phyloP scores from a whole-genome alignment of 2,888 invertebrate species.

The Endomychus coccineus region DNA sequence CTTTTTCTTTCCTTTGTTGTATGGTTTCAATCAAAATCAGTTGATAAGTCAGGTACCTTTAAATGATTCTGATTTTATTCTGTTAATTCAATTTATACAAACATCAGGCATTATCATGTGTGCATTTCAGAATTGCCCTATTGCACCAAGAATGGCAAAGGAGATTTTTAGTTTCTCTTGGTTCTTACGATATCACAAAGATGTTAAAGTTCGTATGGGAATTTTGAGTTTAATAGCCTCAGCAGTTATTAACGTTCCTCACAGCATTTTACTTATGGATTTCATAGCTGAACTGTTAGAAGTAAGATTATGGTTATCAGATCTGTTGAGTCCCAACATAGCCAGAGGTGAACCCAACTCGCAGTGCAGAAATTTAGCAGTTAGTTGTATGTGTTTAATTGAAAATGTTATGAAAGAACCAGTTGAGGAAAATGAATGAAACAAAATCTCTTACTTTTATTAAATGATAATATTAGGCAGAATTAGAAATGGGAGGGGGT shows the following conservation, averaged over 20 bases:
- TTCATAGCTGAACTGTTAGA: slow-evolving; percentile 58
- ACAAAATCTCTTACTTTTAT: no score
- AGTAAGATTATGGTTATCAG: slow-evolving; percentile 59
- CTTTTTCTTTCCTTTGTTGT: slow-evolving; percentile 77
- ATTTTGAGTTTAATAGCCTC: slow-evolving; percentile 62
- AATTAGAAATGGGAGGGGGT: no score
- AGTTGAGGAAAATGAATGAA: no score
- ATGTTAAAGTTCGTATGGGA: slow-evolving; percentile 58
- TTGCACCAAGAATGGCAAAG: slow-evolving; percentile 57
- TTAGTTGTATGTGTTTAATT: slow-evolving; percentile 52
- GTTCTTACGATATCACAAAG: slow-evolving; percentile 58
- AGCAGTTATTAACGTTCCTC: slow-evolving; percentile 56
- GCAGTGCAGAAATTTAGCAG: slow-evolving; percentile 57
- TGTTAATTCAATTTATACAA: slow-evolving; percentile 62
- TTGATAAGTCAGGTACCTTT: slow-evolving; percentile 48
- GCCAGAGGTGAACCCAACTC: slow-evolving; percentile 56
- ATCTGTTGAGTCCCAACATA: slow-evolving; percentile 50
- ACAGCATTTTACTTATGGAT: slow-evolving; percentile 50
- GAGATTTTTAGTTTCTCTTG: slow-evolving; percentile 63
- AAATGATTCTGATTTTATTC: slow-evolving; percentile 57
- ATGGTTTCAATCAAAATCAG: slow-evolving; percentile 57
- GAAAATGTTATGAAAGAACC: slow-evolving; percentile 35
- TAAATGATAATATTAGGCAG: no score
- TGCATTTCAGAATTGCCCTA: slow-evolving; percentile 60
- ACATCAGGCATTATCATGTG: slow-evolving; percentile 61